Evolutionary conservation across 2,888 invertebrate species (phyloP), one percentile per base, ranked within the genome.

Genomic region (Thera britannica): DNA sequence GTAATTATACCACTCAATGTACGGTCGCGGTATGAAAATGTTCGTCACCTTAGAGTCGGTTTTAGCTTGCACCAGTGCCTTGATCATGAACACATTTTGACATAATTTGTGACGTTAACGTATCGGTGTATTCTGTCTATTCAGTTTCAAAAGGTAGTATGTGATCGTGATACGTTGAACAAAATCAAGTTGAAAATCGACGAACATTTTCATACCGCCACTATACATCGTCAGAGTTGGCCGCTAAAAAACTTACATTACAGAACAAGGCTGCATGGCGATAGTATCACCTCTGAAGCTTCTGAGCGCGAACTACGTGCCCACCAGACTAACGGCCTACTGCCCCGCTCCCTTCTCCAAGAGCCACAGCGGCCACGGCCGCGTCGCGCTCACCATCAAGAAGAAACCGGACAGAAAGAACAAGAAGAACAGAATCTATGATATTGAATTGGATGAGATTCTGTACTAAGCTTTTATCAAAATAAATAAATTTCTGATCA

Each of bases 211-310:
- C n/a, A n/a, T n/a, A n/a, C n/a, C n/a, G n/a, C n/a, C n/a, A n/a
- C n/a, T n/a, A n/a, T n/a, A n/a, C 41, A 41, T 41, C 41, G 41
- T 2, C 38, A 38, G 6, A 41, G 41, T 41, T 41, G 41, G 6
- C 41, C 5, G 7, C 41, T 41, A 41, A 41, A n/a, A 7, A 2
- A 23, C 8, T 60, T 54, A 9, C 38, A 4, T 62, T 88, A 63
- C 86, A 93, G 94, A 88, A 2, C 87, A 82, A 69, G 92, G 90
- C 44, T 95, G 95, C 79, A 85, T 93, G 78, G 77, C 95, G 0
- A 81, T 95, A 49, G 94, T 94, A 0, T 91, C 95, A 84, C 96
- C 96, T 0, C 90, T 96, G 81, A 96, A 96, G 77, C 86, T 96
- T 44, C 79, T 86, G 2, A 94, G 94, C 69, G 95, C 95, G 0